Conservation (phyloP, 2,113 vertebrate genomes). For the Alligator mississippiensis region DNA sequence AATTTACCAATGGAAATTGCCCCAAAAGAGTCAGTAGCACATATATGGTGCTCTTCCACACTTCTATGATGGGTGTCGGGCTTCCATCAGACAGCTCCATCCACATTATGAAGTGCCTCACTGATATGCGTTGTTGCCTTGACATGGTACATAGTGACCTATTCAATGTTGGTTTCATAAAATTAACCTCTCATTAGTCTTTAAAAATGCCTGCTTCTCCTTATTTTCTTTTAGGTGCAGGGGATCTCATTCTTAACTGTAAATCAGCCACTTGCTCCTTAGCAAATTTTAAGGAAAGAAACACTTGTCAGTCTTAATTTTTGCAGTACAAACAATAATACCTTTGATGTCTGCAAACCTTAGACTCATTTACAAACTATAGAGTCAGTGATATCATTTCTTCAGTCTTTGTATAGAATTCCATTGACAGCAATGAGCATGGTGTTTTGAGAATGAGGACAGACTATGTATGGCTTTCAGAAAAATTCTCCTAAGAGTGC, state of each 20-base stretch:
- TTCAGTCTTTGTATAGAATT: background rate
- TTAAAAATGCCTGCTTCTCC: background rate
- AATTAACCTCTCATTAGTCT: background rate
- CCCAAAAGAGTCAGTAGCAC: background rate
- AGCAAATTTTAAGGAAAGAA: constrained; percentile 42
- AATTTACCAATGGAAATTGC: background rate
- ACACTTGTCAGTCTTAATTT: constrained; percentile 25
- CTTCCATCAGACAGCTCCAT: fast-evolving
- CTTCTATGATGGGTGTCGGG: background rate
- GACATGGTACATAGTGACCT: fast-evolving
- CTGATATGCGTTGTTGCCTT: fast-evolving
- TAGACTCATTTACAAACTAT: background rate
- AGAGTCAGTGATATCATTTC: background rate
- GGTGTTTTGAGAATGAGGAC: background rate
- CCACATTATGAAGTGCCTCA: fast-evolving
- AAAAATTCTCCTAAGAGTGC: background rate
- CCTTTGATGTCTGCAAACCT: background rate
- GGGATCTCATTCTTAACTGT: background rate
- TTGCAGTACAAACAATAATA: constrained; percentile 6
- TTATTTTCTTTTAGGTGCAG: background rate
- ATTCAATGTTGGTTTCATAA: background rate
- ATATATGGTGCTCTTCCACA: background rate
- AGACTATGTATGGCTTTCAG: background rate
- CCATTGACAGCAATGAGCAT: background rate
- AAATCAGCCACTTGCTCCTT: constrained; percentile 6